Base-by-base conservation (phyloP, 2,113 vertebrate species). In the Mirounga angustirostris region DNA sequence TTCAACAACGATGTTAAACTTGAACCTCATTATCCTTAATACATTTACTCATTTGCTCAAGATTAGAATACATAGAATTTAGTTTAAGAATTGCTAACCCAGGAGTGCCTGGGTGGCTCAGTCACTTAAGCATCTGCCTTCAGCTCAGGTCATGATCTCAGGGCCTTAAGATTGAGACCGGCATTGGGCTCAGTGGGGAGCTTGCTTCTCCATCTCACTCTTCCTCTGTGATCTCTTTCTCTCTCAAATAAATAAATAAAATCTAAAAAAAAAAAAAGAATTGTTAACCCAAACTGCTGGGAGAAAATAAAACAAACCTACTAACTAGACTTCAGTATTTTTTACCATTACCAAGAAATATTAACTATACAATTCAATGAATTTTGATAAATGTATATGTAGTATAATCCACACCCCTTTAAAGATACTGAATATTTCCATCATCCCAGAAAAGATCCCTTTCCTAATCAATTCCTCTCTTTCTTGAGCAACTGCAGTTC, bases 1-100 rank as follows among this genome's bases (percentile, higher is more conserved):
- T 87, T 95, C 56, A 11, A 43, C n/a, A 96, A 33, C 43, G 65
- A 7, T 56, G 46, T 92, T 30, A 73, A 97, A 74, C 30, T 83
- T 81, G 56, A 7, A 63, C 80, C 14, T 95, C 50, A 67, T 84
- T 73, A 26, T 54, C 50, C 13, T 71, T 89, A 73, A 82, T 50
- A 46, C 12, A 36, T 91, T 52, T 92, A 71, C 43, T 97, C 19
- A 58, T 46, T 78, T 89, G 30, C 18, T 92, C 52, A 89, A 87
- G 10, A 86, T 83, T 54, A 84, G 13, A 71, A 52, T 46, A 43
- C 2, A 78, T 4, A 95, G 11, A 92, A 71, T 88, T 74, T 85
- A 91, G 18, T 86, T 79, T 94, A 65, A 87, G 24, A 93, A 73
- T 36, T 78, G 22, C 22, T 79, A 84, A 65, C 12, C 2, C 30